Conservation (phyloP, 1,140 invertebrate species). For the Papilio glaucus region DNA sequence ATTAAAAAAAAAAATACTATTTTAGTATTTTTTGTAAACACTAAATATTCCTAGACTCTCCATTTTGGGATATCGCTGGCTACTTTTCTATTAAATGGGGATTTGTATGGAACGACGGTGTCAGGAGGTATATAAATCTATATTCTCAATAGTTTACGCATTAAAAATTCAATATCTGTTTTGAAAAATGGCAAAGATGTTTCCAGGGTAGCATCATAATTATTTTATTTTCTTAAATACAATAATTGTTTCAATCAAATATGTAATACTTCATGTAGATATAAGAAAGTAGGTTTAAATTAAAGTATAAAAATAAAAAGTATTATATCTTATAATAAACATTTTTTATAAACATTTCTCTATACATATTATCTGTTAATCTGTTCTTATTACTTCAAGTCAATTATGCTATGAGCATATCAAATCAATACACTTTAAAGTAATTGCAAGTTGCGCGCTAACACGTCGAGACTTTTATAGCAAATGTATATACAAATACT, state of each 20-base stretch:
- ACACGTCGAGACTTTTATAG: neutral
- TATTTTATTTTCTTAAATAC: neutral
- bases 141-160: too few species aligned
- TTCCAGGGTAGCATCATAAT: neutral
- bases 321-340: neutral
- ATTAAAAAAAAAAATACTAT: too few species aligned
- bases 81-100: too few species aligned
- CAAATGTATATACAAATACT: neutral
- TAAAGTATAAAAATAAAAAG: constrained; percentile 8
- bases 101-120: too few species aligned
- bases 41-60: too few species aligned
- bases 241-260: neutral
- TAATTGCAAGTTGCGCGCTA: neutral
- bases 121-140: too few species aligned
- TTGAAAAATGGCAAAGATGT: too few species aligned
- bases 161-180: too few species aligned
- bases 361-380: constrained; percentile 76
- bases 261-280: neutral
- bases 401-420: neutral
- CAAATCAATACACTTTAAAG: neutral
- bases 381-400: neutral
- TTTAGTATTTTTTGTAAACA: too few species aligned
- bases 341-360: constrained; percentile 46
- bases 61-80: too few species aligned
- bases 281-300: neutral